Base-by-base conservation (phyloP, 2,113 vertebrate species). In the Melozone crissalis region DNA sequence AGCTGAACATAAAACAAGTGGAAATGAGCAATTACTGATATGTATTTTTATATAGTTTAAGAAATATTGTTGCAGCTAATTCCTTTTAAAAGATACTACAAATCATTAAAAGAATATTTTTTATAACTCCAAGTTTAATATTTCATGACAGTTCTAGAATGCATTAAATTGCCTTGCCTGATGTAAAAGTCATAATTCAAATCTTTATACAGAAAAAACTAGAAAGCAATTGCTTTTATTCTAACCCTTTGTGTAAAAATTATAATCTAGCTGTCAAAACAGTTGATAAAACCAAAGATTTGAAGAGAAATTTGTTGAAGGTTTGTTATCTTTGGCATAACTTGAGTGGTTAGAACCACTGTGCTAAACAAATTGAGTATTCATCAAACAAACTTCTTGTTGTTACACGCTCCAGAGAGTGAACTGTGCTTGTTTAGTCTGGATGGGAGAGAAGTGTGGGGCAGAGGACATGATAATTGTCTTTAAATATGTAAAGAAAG, bases 291-390 rank as follows among this genome's bases (percentile, higher is more conserved):
- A 65, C 37, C 16, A 39, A 58, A 73, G 58, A 89, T 76, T 72
- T 91, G 81, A 79, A 82, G 62, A 73, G 37, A 91, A 93, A 83
- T 82, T 82, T 95, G 37, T 66, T 61, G 67, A 61, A 79, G 31
- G 44, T 93, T 96, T 96, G 91, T 95, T 95, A 79, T 94, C 67
- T 91, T 97, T 96, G 93, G 95, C 93, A 57, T 37, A 62, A 69
- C n/a, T 44, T 11, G 33, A 84, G 61, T 84, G 75, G 87, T 94
- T 89, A 87, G 81, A 95, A 84, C 58, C 20, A 3, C 67, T 26
- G 46, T 0, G 1, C 89, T 94, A 94, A 94, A 95, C 58, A 96
- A 94, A 94, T 30, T 22, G 77, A 91, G 68, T 73, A 89, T 95
- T 93, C 69, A 61, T 93, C 69, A 89, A 87, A 81, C 80, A 87